A percentile compares a stretch with the other conserved stretches of the same genome.
These are phyloP conservation scores for Nesometra sesokonis DNA, from an alignment of 35 echinoderm and acorn worm genomes.

Conservation along the genomic window DNA sequence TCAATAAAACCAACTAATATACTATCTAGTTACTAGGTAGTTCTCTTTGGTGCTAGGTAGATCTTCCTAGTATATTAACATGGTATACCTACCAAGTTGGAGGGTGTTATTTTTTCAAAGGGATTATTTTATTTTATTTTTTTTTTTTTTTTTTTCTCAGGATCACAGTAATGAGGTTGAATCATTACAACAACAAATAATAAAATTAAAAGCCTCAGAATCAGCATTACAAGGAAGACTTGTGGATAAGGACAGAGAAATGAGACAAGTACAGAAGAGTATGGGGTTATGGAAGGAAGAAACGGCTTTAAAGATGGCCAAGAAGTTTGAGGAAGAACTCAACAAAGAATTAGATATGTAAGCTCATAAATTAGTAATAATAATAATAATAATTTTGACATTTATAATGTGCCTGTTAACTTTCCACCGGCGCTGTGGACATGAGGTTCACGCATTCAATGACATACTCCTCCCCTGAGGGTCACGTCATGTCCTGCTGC, in stretches of 20 bases:
- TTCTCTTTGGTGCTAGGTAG: no score
- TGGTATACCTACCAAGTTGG: no score
- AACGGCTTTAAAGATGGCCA: slow-evolving; percentile 90
- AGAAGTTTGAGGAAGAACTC: slow-evolving; percentile 98
- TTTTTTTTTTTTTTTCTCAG: background rate
- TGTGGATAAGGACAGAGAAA: slow-evolving; percentile 57
- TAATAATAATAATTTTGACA: background rate
- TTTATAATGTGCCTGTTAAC: background rate
- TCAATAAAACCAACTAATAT: no score
- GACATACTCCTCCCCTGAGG: no score
- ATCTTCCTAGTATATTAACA: no score
- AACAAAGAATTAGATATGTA: slow-evolving; percentile 78
- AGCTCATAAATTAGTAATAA: background rate
- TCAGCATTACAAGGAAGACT: slow-evolving; percentile 38
- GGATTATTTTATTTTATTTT: no score
- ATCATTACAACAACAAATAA: slow-evolving; percentile 34
- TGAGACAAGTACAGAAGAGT: slow-evolving; percentile 56
- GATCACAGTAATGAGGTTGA: slow-evolving; percentile 48
- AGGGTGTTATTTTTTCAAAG: no score
- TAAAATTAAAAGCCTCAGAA: slow-evolving; percentile 41
- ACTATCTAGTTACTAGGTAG: no score
- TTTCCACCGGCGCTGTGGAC: no score
- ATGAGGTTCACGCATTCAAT: no score
- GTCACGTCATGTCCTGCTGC: no score
- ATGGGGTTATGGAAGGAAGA: slow-evolving; percentile 94